Conservation (phyloP, 1,140 invertebrate genomes). For the Eriosoma lanigerum region DNA sequence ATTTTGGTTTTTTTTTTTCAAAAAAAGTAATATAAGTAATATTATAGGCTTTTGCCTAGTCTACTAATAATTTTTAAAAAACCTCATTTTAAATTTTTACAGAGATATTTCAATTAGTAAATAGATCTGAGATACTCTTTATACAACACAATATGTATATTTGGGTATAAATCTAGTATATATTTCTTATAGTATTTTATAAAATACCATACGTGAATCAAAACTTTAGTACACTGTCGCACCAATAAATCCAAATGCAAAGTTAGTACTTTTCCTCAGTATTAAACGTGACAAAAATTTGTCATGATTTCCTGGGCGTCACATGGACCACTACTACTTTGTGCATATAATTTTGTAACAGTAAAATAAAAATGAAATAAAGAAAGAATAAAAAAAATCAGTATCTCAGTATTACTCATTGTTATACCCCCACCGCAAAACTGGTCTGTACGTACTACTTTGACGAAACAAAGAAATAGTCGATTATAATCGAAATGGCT, state of each 20-base stretch:
- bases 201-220: no score
- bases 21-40: no score
- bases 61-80: no score
- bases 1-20: no score
- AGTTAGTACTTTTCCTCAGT: not conserved
- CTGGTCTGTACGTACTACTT: not conserved
- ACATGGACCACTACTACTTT: slow-evolving; percentile 41
- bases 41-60: no score
- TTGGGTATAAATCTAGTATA: no score
- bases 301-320: slow-evolving; percentile 40
- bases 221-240: not conserved
- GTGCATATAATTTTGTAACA: slow-evolving; percentile 49
- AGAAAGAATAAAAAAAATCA: slow-evolving; percentile 47
- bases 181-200: no score
- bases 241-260: not conserved
- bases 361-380: slow-evolving; percentile 41
- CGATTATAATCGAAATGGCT: slow-evolving; percentile 46
- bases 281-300: slow-evolving; percentile 37
- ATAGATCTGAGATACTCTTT: no score
- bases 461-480: slow-evolving; percentile 47
- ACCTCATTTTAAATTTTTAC: no score
- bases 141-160: no score
- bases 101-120: no score
- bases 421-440: slow-evolving; percentile 39
- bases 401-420: slow-evolving; percentile 43